Percentiles rank a stretch among this genome's conserved stretches.
phyloP scores from a whole-genome alignment of 1,140 invertebrate genomes.

The Phenacoccus solenopsis region DNA sequence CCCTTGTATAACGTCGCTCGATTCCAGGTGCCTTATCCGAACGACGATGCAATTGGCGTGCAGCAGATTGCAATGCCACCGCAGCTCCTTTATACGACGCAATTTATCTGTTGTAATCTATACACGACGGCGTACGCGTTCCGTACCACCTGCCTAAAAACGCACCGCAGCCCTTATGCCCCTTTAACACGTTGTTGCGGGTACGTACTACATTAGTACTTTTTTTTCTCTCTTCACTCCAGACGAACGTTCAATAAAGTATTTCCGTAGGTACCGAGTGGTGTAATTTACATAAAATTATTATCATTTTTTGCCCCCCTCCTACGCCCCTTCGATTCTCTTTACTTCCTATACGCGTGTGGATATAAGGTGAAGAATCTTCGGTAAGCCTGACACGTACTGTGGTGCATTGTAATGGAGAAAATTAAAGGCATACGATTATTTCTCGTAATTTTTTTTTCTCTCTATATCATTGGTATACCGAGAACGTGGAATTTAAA shows the following conservation, averaged over 20 bases:
- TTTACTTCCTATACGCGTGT: too few species aligned
- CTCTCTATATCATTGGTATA: neutral
- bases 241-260: neutral
- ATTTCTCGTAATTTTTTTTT: neutral
- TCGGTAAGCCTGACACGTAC: too few species aligned
- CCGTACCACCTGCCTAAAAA: neutral
- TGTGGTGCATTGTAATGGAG: too few species aligned
- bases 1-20: too few species aligned
- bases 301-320: neutral
- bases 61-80: neutral
- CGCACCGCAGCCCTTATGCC: too few species aligned
- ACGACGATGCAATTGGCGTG: neutral
- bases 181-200: too few species aligned
- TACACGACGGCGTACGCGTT: neutral
- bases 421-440: too few species aligned
- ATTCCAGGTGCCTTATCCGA: neutral
- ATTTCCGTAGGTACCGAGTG: neutral
- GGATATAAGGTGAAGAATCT: too few species aligned
- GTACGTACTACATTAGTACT: too few species aligned
- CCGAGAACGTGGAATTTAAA: neutral
- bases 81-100: neutral
- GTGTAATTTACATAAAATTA: neutral
- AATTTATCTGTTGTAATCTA: conserved; percentile 3
- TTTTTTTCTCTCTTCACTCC: too few species aligned
- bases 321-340: too few species aligned